phyloP scores from a whole-genome alignment of 2,888 invertebrate genomes.

The Pantelozetes paolii region DNA sequence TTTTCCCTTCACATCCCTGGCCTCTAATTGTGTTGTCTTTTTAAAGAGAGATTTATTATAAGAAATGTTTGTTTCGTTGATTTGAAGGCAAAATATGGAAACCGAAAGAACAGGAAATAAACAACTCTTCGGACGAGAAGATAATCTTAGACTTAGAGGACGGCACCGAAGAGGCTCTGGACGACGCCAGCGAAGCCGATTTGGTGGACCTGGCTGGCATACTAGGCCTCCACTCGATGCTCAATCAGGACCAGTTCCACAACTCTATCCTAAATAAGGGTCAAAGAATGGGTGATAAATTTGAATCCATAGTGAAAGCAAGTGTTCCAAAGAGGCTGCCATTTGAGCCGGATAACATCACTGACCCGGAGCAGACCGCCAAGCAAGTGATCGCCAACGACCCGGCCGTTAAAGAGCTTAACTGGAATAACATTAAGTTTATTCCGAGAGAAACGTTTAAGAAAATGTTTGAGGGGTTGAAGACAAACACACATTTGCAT shows the following conservation, averaged over 20 bases:
- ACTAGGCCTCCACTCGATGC: conserved; percentile 98
- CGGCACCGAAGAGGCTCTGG: conserved; percentile 86
- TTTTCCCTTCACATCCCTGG: too few species aligned
- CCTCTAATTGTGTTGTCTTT: neutral
- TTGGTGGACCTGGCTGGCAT: conserved; percentile 92
- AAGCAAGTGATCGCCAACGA: conserved; percentile 76
- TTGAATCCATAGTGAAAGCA: conserved; percentile 70
- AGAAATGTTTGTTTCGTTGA: neutral
- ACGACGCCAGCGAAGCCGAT: conserved; percentile 84
- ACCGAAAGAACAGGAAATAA: conserved; percentile 61
- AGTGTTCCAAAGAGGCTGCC: conserved; percentile 85
- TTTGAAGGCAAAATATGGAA: conserved; percentile 54
- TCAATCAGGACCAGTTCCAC: conserved; percentile 99
- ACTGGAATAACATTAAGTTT: conserved; percentile 99
- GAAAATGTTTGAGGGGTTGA: conserved; percentile 78
- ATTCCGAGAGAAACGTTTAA: conserved; percentile 93
- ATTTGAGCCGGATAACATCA: conserved; percentile 86
- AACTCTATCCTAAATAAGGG: conserved; percentile 86
- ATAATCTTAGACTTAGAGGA: conserved; percentile 88
- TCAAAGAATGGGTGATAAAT: conserved; percentile 49
- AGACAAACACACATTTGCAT: conserved; percentile 84
- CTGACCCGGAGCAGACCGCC: conserved; percentile 89
- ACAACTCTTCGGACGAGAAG: conserved; percentile 74
- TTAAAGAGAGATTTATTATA: conserved; percentile 10
- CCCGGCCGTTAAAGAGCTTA: conserved; percentile 79